These are phyloP conservation scores for Anthonomus grandis DNA, from an alignment of 1,140 invertebrate species.

Conservation along the genomic window DNA sequence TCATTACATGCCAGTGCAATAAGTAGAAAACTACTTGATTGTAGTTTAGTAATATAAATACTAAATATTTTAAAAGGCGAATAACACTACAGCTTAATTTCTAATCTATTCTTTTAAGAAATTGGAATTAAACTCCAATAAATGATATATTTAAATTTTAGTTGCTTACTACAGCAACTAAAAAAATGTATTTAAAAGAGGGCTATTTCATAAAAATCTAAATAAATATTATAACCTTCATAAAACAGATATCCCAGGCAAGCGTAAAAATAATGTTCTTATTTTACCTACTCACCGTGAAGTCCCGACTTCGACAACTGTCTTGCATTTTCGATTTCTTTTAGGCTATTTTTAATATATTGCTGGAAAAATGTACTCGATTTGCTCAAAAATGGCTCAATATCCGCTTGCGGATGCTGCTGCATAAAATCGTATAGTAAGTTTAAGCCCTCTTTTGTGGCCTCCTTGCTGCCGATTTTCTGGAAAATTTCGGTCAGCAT, in stretches of 20 bases:
- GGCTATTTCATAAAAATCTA: no score
- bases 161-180: neutral
- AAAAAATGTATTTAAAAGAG: no score
- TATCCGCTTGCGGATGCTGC: constrained; percentile 85
- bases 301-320: constrained; percentile 35
- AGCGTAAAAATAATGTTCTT: neutral
- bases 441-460: constrained; percentile 80
- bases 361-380: constrained; percentile 89
- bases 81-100: no score
- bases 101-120: no score
- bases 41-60: no score
- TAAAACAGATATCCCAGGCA: neutral
- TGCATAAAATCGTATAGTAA: constrained; percentile 88
- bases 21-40: no score
- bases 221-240: neutral
- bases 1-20: no score
- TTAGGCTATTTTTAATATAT: constrained; percentile 84
- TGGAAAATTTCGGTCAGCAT: constrained; percentile 87
- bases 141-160: no score
- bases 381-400: constrained; percentile 86
- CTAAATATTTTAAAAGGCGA: no score
- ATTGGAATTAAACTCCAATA: no score
- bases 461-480: constrained; percentile 86
- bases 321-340: constrained; percentile 69
- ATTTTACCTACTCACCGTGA: constrained; percentile 14